Evolutionary conservation across 2,797 vertebrate genomes (phyloP), one percentile per base, ranked within the genome.

Genomic region (Etheostoma nigrum): DNA sequence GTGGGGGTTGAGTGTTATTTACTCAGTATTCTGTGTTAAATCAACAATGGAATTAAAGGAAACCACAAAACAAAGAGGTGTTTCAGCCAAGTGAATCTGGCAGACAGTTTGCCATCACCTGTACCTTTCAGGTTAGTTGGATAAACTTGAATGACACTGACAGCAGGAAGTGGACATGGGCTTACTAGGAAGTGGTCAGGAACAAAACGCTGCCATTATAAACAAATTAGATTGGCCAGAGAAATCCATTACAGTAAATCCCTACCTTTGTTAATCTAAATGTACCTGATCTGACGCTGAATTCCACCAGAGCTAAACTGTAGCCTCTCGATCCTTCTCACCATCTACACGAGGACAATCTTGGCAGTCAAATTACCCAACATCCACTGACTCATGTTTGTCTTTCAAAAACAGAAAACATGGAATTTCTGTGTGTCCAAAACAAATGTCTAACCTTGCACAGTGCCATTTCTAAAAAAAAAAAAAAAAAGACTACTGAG

Each of bases 401-500:
- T 49, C 49, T 44, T 49, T 30, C 6, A 13, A 47, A 65, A 61
- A 40, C 23, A 54, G 19, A 68, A 49, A 44, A 63, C 25, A 15
- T 19, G 14, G 18, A n/a, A 44, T 18, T 21, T 23, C 8, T 36
- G 6, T 53, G 65, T 66, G 8, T 54, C 10, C 53, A 76, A 64
- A 76, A 69, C 47, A 64, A 84, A 54, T 1, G 27, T 61, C 19
- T 62, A 71, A 72, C 21, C 21, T n/a, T 53, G 21, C 48, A 71
- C 18, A 59, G 4, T 48, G 25, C 10, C 0, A 42, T 51, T 3
- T 40, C 19, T 33, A 15, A 44, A 47, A 53, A 30, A 30, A 66
- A 3, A 47, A 73, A 63, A 14, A 66, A 3, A 47, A 14, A 21
- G 45, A 23, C 45, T 42, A 36, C 51, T 19, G 33, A 42, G 47